phyloP scores from a whole-genome alignment of 2,113 vertebrate genomes.

The Glareola pratincola region DNA sequence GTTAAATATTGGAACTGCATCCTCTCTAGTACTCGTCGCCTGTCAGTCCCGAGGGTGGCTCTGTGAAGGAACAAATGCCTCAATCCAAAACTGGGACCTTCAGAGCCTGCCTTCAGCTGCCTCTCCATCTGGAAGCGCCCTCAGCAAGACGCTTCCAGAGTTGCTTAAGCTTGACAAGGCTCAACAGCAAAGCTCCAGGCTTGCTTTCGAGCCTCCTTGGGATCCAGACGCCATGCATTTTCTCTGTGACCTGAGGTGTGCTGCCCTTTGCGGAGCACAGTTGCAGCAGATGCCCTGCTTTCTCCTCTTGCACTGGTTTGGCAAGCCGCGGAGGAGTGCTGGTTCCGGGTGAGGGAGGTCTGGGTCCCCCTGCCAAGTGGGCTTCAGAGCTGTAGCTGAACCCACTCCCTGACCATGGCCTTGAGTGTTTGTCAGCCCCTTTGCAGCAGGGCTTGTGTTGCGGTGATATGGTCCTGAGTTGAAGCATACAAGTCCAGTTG shows the following conservation, averaged over 20 bases:
- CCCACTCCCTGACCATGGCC: background rate
- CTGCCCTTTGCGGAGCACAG: background rate
- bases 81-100: background rate
- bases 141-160: background rate
- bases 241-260: background rate
- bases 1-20: background rate
- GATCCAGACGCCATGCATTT: rapidly evolving
- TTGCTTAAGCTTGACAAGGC: background rate
- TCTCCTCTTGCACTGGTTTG: background rate
- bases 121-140: background rate
- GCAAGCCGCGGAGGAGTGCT: background rate
- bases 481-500: background rate
- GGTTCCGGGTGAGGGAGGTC: background rate
- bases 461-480: background rate
- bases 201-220: background rate
- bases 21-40: background rate
- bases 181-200: background rate
- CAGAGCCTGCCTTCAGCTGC: background rate
- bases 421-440: background rate
- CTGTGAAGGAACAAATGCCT: background rate
- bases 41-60: background rate
- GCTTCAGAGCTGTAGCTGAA: background rate
- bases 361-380: background rate
- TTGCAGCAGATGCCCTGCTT: rapidly evolving
- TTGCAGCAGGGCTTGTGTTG: background rate